These are phyloP conservation scores for Brevimyrus niger DNA, from an alignment of 2,113 vertebrate species.

Conservation along the genomic window DNA sequence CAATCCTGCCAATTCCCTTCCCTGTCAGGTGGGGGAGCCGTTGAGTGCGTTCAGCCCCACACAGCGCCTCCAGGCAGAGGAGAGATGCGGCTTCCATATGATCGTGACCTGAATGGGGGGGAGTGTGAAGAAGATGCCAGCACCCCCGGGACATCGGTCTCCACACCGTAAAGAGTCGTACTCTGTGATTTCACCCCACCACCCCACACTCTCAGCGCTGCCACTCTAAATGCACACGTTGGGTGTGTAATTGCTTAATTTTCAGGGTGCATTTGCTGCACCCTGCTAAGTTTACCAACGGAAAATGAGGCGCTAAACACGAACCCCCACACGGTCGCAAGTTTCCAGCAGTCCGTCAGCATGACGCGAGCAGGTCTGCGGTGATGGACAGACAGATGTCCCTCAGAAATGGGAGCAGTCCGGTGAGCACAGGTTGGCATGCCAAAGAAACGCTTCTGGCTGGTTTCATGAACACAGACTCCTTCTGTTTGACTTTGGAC, in stretches of 20 bases:
- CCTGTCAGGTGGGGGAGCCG: background rate
- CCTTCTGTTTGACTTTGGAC: conserved; percentile 30
- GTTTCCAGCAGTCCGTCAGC: conserved; percentile 67
- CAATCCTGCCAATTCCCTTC: background rate
- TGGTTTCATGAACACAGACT: background rate
- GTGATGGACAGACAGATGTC: conserved; percentile 71
- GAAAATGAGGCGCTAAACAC: conserved; percentile 74
- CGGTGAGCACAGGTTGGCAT: background rate
- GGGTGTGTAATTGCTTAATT: conserved; percentile 83
- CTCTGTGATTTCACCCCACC: background rate
- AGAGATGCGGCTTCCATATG: background rate
- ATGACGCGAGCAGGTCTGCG: conserved; percentile 74
- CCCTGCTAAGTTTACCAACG: conserved; percentile 70
- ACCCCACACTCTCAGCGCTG: conserved; percentile 14
- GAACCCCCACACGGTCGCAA: conserved; percentile 81
- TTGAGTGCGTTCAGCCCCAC: background rate
- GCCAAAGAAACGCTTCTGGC: background rate
- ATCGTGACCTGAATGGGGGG: background rate
- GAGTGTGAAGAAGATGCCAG: background rate
- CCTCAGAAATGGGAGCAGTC: conserved; percentile 13
- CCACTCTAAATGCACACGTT: conserved; percentile 73
- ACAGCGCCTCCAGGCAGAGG: background rate
- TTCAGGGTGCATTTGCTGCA: conserved; percentile 83
- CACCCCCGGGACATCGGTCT: background rate
- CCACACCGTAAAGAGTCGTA: background rate